Evolutionary conservation across 2,113 vertebrate species (phyloP), one percentile per base, ranked within the genome.

Genomic region (Gasterosteus aculeatus): DNA sequence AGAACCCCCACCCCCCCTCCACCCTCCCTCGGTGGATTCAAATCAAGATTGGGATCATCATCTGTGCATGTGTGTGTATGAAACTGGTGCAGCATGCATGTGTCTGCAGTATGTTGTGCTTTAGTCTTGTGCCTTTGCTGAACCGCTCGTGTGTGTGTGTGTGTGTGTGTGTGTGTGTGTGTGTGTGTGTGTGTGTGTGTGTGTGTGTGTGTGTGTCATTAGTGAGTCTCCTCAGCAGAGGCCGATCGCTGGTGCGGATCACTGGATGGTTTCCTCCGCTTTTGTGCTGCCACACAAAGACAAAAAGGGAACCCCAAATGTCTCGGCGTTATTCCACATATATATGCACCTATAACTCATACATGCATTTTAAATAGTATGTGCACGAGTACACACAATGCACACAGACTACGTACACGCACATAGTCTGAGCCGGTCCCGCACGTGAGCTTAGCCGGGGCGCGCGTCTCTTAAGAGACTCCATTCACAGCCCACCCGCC

Each of bases 91-190:
- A 59, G 46, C 39, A 65, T 18, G 35, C 3, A 16, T 39, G 46
- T 33, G 19, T 35, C 49, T 65, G 18, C 47, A 7, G 14, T 29
- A n/a, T 56, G 26, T n/a, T 70, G 46, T 56, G 35, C 63, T 57
- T 46, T 81, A 75, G 51, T 61, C 56, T 19, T 39, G 38, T 56
- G 63, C 29, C 33, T 86, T 19, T 61, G 29, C 70, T 69, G 12
- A 53, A 18, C 15, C 18, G 2, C 16, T 59, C 53, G 15, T 64
- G 54, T 86, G 75, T 84, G 73, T 63, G 72, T 80, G 56, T 87
- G 77, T 85, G 76, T 63, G 73, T 80, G 57, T 86, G 75, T 61
- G 72, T 80, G 57, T 87, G 78, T 80, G 54, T 86, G 75, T 84
- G 73, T 63, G 72, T 80, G 56, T 87, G 77, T 85, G 76, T 63